A percentile compares a stretch with the other conserved stretches of the same genome.
Evolutionary conservation across 2,888 invertebrate genomes (phyloP).

Genomic region (Drosophila bunnanda): DNA sequence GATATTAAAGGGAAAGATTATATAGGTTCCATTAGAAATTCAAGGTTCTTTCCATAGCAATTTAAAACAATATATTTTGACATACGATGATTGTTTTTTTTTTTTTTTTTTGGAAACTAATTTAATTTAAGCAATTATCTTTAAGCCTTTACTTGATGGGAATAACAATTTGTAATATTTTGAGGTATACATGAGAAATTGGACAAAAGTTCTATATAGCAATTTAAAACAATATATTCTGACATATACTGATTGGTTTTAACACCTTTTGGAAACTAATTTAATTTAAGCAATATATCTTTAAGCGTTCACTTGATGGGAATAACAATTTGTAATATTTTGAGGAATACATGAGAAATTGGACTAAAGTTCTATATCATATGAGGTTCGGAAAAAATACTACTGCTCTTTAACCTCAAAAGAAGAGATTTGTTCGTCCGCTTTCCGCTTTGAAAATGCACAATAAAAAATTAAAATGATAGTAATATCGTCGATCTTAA

Average conservation of each 20-base stretch:
- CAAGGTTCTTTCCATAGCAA: background rate
- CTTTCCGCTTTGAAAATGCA: too few relatives aligned
- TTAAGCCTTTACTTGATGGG: background rate
- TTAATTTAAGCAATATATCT: too few relatives aligned
- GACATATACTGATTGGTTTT: too few relatives aligned
- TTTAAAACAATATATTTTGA: background rate
- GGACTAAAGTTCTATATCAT: background rate
- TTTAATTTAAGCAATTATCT: too few relatives aligned
- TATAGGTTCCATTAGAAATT: background rate
- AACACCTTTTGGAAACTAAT: background rate
- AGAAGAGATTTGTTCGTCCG: too few relatives aligned
- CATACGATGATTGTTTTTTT: too few relatives aligned
- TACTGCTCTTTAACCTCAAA: too few relatives aligned
- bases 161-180: background rate
- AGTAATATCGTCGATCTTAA: too few relatives aligned
- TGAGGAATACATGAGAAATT: too few relatives aligned
- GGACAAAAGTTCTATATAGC: background rate
- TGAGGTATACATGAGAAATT: too few relatives aligned
- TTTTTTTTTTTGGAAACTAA: background rate
- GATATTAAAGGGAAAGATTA: background rate
- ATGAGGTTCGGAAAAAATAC: too few relatives aligned
- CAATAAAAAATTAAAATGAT: too few relatives aligned
- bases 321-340: background rate
- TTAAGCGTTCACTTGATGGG: background rate
- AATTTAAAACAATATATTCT: background rate